Base-by-base conservation (phyloP, 2,888 invertebrate species). In the Tridacna crocea region DNA sequence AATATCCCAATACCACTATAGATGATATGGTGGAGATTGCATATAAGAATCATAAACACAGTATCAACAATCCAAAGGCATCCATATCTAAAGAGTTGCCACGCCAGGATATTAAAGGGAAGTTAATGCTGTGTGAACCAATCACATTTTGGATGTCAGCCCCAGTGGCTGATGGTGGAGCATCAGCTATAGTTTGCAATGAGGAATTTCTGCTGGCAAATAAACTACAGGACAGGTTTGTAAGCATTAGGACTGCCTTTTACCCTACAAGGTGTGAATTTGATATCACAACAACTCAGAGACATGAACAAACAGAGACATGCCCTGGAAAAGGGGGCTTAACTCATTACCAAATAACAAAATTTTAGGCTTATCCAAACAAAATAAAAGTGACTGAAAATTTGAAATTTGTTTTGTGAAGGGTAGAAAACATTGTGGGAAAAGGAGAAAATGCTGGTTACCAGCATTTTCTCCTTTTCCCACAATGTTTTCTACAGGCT, bases 101-200 rank as follows among this genome's bases (percentile, higher is more conserved):
- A 13, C 74, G 75, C 61, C 82, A 89, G 47, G 88, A 84, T 26
- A 90, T 92, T 22, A 85, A 80, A 36, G 82, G 81, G 36, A 91
- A 90, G 66, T 55, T 88, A 12, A 87, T 90, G 87, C 82, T 93
- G 36, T 92, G 91, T 87, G 84, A 89, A 19, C 93, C 93, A 27
- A 92, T 93, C 75, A 92, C 92, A n/a, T 88, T 90, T 72, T 90
- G 91, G 83, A 92, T 92, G 92, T 89, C 91, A 1, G 91, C 92
- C 13, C 99, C 99, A 0, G 99, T 99, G 0, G 99, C 99, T 66
- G 99, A 99, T 95, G 99, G 99, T 22, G 96, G 98, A 0, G 99
- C 98, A 36, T 98, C 99, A n/a, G 99, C 97, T 0, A 96, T 99
- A 83, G 93, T 99, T 51, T 98, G 97, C 87, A 98, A 97, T 11